Conservation (phyloP, 2,113 vertebrate genomes). For the Anhinga anhinga region DNA sequence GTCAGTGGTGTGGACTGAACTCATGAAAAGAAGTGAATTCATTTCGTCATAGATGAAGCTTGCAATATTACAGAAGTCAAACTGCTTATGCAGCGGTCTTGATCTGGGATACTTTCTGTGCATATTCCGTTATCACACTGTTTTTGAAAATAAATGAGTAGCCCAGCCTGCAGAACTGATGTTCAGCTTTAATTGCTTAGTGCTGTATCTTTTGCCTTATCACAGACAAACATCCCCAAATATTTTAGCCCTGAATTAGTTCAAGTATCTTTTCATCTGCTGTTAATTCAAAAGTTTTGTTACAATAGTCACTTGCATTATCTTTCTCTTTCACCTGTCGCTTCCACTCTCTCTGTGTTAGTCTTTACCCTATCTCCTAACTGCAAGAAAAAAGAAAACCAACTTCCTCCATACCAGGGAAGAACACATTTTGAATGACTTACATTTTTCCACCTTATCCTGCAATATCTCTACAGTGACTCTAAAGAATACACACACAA, state of each 20-base stretch:
- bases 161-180: neutral
- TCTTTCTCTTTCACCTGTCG: constrained; percentile 23
- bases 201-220: neutral
- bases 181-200: neutral
- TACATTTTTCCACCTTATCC: constrained; percentile 10
- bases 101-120: neutral
- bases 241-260: constrained; percentile 18
- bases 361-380: neutral
- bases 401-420: neutral
- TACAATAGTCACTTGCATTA: constrained; percentile 27
- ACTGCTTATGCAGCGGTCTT: neutral
- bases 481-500: neutral
- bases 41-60: neutral
- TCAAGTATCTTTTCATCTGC: constrained; percentile 10
- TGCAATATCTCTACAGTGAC: neutral
- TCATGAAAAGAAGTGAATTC: neutral
- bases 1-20: neutral
- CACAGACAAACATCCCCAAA: neutral
- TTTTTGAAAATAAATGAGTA: neutral
- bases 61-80: neutral
- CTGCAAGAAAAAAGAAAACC: neutral
- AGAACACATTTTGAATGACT: neutral
- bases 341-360: neutral
- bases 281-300: constrained; percentile 42
- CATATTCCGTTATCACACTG: neutral